Percentiles rank a stretch among this genome's conserved stretches.
Evolutionary conservation across 2,113 vertebrate genomes (phyloP).

Genomic region (Alouatta palliata): DNA sequence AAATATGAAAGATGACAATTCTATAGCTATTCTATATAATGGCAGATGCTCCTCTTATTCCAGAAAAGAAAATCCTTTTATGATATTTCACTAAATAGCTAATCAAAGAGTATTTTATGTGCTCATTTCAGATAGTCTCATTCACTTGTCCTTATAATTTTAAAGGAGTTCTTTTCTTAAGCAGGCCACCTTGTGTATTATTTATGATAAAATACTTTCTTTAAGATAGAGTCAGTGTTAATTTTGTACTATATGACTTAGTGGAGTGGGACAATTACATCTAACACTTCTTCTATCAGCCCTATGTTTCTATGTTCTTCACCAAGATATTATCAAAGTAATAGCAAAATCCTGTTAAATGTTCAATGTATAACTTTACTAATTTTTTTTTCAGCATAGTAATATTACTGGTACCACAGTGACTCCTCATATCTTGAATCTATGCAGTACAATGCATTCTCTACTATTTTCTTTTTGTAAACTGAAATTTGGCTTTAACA

Average conservation of each 20-base stretch:
- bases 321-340: background rate
- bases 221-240: background rate
- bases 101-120: conserved; percentile 19
- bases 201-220: background rate
- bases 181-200: background rate
- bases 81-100: conserved; percentile 28
- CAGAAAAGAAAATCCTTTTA: conserved; percentile 30
- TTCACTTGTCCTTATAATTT: conserved; percentile 23
- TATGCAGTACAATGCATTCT: background rate
- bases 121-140: conserved; percentile 16
- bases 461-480: conserved; percentile 49
- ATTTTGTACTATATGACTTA: background rate
- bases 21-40: conserved; percentile 49
- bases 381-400: background rate
- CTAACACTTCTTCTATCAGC: background rate
- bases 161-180: conserved; percentile 19
- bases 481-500: conserved; percentile 57
- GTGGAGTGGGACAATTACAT: background rate
- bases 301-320: background rate
- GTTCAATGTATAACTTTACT: background rate
- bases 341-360: conserved; percentile 13
- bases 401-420: background rate
- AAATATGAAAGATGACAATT: conserved; percentile 56
- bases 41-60: conserved; percentile 37
- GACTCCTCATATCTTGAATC: background rate